phyloP scores from a whole-genome alignment of 2,797 vertebrate genomes.

The Australoheros facetus region DNA sequence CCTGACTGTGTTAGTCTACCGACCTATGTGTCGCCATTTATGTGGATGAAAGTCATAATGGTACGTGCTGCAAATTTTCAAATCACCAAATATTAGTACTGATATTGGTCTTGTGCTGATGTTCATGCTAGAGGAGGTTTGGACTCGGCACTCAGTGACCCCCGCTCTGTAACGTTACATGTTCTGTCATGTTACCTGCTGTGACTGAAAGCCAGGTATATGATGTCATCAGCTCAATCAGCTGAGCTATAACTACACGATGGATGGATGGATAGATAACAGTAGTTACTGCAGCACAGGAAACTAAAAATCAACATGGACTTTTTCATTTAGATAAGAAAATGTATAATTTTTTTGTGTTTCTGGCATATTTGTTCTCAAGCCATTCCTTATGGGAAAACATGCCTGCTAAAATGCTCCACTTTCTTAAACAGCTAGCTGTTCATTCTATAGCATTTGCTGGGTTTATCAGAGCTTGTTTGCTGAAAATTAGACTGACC shows the following conservation, averaged over 20 bases:
- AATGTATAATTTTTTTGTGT: no score
- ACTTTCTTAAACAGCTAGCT: not conserved
- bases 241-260: no score
- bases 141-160: no score
- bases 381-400: no score
- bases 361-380: no score
- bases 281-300: not conserved
- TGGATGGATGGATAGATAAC: no score
- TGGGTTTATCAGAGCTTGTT: not conserved
- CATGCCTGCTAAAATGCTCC: not conserved
- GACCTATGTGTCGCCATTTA: no score
- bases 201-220: no score
- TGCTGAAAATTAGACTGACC: not conserved
- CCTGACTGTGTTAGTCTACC: not conserved
- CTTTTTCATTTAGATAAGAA: not conserved
- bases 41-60: not conserved
- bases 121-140: no score
- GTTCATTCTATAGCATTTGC: not conserved
- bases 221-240: no score
- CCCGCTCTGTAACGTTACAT: no score
- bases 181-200: no score
- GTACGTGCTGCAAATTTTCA: not conserved
- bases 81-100: not conserved
- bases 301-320: not conserved
- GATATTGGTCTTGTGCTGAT: not conserved